These are phyloP conservation scores for Perca schrenkii DNA, from an alignment of 2,113 vertebrate species.

Conservation along the genomic window DNA sequence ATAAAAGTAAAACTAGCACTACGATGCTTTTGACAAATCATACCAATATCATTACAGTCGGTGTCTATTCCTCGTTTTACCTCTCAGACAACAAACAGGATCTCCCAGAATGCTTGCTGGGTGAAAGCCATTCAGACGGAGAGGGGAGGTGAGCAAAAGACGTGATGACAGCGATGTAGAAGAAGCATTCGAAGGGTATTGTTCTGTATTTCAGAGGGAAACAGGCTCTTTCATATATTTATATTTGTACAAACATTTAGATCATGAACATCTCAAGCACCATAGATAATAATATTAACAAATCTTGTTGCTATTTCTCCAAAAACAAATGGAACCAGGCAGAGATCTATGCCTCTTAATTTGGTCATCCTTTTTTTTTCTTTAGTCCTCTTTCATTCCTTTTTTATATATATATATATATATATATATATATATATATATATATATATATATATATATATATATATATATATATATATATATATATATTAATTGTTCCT, in stretches of 20 bases:
- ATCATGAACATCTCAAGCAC: conserved; percentile 87
- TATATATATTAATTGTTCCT: conserved; percentile 1
- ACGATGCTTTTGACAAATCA: conserved; percentile 37
- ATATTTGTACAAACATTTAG: conserved; percentile 85
- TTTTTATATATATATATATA: conserved; percentile 1
- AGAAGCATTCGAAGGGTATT: conserved; percentile 73
- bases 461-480: conserved; percentile 19
- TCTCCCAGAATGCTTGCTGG: conserved; percentile 70
- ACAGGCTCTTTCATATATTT: conserved; percentile 76
- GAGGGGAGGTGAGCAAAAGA: conserved; percentile 11
- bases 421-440: too few species aligned
- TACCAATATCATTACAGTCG: background rate
- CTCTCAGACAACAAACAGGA: conserved; percentile 61
- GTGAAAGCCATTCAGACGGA: conserved; percentile 29
- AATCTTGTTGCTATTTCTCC: conserved; percentile 71
- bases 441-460: background rate
- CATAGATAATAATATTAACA: conserved; percentile 82
- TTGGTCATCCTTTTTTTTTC: conserved; percentile 40
- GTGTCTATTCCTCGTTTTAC: conserved; percentile 4
- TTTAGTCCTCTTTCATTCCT: conserved; percentile 14
- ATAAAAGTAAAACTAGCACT: background rate
- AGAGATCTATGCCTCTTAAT: conserved; percentile 71
- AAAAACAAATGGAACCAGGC: conserved; percentile 83
- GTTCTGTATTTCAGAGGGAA: conserved; percentile 66
- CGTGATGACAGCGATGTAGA: conserved; percentile 65